Base-by-base conservation (phyloP, 2,797 vertebrate genomes). In the Halcyon badia region DNA sequence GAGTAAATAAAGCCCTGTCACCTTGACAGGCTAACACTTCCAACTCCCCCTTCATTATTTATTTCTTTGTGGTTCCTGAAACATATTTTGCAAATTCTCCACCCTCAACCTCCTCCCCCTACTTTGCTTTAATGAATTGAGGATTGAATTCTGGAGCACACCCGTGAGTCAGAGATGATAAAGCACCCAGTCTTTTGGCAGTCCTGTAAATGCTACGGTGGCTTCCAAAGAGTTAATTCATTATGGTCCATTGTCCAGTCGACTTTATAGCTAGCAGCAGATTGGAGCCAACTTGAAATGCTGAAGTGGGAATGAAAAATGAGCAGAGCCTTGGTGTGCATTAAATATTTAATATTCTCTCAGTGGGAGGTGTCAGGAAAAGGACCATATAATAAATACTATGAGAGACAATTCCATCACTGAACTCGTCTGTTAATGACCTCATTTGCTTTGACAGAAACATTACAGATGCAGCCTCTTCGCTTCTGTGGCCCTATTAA, bases 301-400 rank as follows among this genome's bases (percentile, higher is more conserved):
- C 94, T 98, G 98, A 98, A 98, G 96, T 97, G 90, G 97, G 96
- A 92, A 98, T 98, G 98, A 98, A 98, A 98, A 98, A 98, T 88
- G 98, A 98, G 97, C 96, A 90, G 65, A 94, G 97, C 95, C 94
- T 97, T 97, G 75, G 82, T 65, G 69, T 97, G 96, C 98, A 98
- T 98, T 98, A 98, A 98, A 98, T 98, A 98, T 98, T 98, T 98
- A 98, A 98, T 98, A 98, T 98, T 98, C 98, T 98, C 98, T 98
- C 98, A 92, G 97, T 97, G 98, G 98, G 98, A 98, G 98, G 98
- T 98, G 98, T 98, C 98, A 98, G 96, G 94, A 95, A 98, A 98
- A 98, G 97, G 97, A 98, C 98, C 97, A 98, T 98, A 96, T 98
- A 98, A 98, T 98, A 98, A 98, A 98, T 98, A 98, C 98, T 90